Percentiles rank a stretch among this genome's conserved stretches.
Conservation (phyloP, 2,797 vertebrate species). For the Pantherophis vulpinus region DNA sequence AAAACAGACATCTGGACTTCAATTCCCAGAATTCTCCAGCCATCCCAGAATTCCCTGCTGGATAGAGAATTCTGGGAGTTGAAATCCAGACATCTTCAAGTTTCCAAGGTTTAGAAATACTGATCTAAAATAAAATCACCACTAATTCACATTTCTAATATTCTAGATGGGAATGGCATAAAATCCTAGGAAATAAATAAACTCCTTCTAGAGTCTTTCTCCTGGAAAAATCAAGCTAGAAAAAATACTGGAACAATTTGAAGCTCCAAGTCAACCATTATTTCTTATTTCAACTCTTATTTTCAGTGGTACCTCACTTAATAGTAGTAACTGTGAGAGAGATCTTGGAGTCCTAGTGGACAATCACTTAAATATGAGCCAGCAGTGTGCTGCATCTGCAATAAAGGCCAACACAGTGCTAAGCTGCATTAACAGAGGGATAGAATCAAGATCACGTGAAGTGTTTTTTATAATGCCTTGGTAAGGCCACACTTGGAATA, state of each 20-base stretch:
- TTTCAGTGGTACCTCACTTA: too few relatives aligned
- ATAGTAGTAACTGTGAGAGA: too few relatives aligned
- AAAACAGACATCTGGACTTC: neutral
- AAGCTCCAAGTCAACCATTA: neutral
- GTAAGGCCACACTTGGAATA: too few relatives aligned
- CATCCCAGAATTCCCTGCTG: neutral
- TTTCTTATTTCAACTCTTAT: too few relatives aligned
- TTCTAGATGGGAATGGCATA: neutral
- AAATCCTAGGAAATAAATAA: neutral
- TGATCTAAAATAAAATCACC: neutral
- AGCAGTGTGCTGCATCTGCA: too few relatives aligned
- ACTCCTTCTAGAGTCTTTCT: neutral
- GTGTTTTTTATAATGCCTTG: too few relatives aligned
- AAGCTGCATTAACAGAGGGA: too few relatives aligned
- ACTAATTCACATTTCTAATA: neutral
- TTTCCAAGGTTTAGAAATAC: neutral
- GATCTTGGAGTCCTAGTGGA: too few relatives aligned
- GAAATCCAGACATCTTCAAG: neutral
- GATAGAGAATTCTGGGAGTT: too few relatives aligned
- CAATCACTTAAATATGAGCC: too few relatives aligned
- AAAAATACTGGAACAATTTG: neutral
- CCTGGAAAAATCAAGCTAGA: neutral
- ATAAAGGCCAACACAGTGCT: too few relatives aligned
- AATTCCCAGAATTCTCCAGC: neutral
- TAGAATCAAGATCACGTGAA: too few relatives aligned